Evolutionary conservation across 2,113 vertebrate species (phyloP).

Genomic region (Motacilla alba): DNA sequence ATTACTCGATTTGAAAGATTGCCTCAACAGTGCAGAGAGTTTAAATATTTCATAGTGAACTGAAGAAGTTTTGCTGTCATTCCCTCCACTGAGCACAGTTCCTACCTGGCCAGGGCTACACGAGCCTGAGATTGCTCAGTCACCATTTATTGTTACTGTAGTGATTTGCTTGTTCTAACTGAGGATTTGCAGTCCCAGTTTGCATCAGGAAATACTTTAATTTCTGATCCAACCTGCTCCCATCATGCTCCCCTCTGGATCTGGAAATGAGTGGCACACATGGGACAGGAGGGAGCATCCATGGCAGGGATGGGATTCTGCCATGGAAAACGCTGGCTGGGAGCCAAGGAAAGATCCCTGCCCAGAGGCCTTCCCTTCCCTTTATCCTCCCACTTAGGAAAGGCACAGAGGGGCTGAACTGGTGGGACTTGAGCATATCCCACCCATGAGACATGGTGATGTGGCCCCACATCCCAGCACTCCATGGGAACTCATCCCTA

Average conservation of each 20-base stretch:
- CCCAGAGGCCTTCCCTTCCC: background rate
- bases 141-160: background rate
- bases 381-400: background rate
- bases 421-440: background rate
- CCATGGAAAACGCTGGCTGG: background rate
- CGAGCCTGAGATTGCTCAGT: background rate
- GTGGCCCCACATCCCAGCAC: background rate
- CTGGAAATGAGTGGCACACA: background rate
- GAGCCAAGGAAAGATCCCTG: background rate
- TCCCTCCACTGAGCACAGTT: background rate
- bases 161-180: background rate
- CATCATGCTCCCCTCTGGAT: background rate
- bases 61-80: background rate
- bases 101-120: background rate
- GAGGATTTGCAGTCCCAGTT: background rate
- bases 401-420: background rate
- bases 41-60: background rate
- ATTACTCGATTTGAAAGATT: background rate
- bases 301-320: background rate
- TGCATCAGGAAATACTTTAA: background rate
- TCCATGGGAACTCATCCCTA: background rate
- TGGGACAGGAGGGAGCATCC: background rate
- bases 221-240: background rate
- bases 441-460: background rate
- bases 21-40: background rate